Base-by-base conservation (phyloP, 2,888 invertebrate genomes). In the Masnerella sp. region DNA sequence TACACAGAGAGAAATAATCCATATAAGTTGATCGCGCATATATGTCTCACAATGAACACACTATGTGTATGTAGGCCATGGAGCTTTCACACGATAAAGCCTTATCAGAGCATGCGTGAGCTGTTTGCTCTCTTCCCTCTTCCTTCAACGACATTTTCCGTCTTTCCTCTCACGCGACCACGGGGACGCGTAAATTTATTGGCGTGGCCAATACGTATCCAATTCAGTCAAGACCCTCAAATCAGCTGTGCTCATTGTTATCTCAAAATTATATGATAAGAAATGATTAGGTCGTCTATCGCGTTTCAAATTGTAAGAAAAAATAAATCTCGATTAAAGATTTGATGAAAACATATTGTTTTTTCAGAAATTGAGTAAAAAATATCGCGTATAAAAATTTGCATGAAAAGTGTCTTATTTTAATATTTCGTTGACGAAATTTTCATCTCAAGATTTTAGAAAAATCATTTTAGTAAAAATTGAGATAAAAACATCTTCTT, bases 11-110 rank as follows among this genome's bases (percentile, higher is more conserved):
- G 42, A 43, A 38, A 36, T 56, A 72, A 61, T 65, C 42, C 59
- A 40, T 49, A 49, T 72, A 72, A 42, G 49, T 52, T 40, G 40
- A 47, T 36, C 54, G 68, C 62, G 56, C 73, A 52, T 51, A 68
- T 58, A 54, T 59, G 56, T 14, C 30, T 54, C 36, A 61, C 69
- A 69, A 74, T 74, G 61, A 74, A 42, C 36, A 52, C 70, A 62
- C 70, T 67, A 65, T 62, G 80, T 80, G 79, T 82, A 85, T 84
- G 85, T 85, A 85, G 85, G 85, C 85, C 85, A 85, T 82, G 82
- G 85, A 84, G 85, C 85, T 85, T 85, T 85, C 85, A 85, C 85
- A 85, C 83, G 85, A 85, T 85, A 85, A 85, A 82, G 79, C 80
- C 81, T 85, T 85, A 85, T 85, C 85, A 82, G 80, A 79, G 79